Conservation (phyloP, 2,113 vertebrate genomes). For the Talpa occidentalis region DNA sequence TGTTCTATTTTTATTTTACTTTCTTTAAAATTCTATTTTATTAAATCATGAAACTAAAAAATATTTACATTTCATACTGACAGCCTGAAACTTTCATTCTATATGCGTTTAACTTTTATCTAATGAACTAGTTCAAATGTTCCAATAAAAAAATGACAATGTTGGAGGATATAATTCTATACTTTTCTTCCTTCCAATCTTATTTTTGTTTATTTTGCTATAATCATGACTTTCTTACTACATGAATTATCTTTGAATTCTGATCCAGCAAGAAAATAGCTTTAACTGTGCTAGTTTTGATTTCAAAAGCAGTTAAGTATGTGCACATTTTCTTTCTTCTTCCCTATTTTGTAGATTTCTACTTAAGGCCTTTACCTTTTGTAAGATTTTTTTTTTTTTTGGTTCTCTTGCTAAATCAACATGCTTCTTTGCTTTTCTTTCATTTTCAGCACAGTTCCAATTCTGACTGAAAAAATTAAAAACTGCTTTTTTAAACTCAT, state of each 20-base stretch:
- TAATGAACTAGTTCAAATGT: neutral
- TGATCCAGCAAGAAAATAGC: neutral
- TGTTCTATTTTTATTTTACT: neutral
- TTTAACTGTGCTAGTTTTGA: slow-evolving; percentile 3
- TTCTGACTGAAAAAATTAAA: slow-evolving; percentile 1
- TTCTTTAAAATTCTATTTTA: neutral
- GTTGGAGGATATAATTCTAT: neutral
- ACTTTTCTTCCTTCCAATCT: neutral
- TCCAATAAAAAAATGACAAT: neutral
- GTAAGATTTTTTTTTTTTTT: neutral
- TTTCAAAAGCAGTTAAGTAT: neutral
- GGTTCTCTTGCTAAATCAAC: neutral
- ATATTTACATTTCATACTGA: neutral
- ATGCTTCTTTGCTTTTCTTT: neutral
- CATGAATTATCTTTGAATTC: neutral
- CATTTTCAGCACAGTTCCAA: neutral
- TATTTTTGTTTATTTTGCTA: neutral
- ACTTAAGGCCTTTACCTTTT: slow-evolving; percentile 15
- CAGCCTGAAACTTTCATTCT: neutral
- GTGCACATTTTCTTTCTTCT: neutral
- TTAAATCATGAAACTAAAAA: neutral
- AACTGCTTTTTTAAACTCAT: slow-evolving; percentile 45
- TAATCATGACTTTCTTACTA: neutral
- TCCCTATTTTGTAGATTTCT: slow-evolving; percentile 45
- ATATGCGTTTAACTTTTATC: neutral